Conservation (phyloP, 2,113 vertebrate species). For the Hydrolagus affinis region DNA sequence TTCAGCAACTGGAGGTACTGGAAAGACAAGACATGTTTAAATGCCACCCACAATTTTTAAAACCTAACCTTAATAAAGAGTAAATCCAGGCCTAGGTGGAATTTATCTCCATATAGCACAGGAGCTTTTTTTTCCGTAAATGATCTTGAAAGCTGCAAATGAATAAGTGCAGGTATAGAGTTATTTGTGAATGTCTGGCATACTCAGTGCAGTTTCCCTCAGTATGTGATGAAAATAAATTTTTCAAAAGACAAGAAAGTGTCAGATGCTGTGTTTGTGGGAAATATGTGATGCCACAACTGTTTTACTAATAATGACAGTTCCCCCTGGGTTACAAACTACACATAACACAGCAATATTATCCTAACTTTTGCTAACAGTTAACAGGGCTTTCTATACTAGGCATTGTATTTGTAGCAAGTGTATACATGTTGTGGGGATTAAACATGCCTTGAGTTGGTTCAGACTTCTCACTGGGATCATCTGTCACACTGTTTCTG, state of each 20-base stretch:
- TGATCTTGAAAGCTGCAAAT: not conserved
- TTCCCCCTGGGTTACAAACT: not conserved
- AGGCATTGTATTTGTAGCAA: not conserved
- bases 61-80: no score
- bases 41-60: no score
- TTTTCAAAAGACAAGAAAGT: not conserved
- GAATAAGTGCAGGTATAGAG: not conserved
- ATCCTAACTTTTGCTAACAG: not conserved
- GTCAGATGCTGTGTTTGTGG: not conserved
- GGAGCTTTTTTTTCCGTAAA: not conserved
- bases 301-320: constrained; percentile 11
- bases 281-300: not conserved
- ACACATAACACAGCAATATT: not conserved
- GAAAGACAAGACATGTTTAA: no score
- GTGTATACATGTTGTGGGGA: not conserved
- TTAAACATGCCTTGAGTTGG: not conserved
- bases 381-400: not conserved
- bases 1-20: no score
- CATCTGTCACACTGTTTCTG: constrained; percentile 2
- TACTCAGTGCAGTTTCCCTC: not conserved
- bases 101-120: not conserved
- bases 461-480: not conserved
- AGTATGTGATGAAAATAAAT: constrained; percentile 20
- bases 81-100: no score
- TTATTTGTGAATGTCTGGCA: not conserved